Base-by-base conservation (phyloP, 2,888 invertebrate species). In the Cerceris rybyensis region DNA sequence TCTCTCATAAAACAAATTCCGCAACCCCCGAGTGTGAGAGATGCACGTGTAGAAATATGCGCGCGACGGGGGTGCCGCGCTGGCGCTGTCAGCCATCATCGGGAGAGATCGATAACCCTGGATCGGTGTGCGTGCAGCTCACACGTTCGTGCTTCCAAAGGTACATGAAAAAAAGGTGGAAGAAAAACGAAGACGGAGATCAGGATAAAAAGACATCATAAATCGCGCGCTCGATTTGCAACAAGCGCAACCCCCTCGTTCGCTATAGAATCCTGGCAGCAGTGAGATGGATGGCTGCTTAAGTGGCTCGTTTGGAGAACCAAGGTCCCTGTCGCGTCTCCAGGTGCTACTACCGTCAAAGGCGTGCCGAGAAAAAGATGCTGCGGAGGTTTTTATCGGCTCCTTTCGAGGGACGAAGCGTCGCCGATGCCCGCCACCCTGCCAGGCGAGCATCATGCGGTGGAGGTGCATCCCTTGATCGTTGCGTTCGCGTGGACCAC, bases 361-460 rank as follows among this genome's bases (percentile, higher is more conserved):
- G 89, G 86, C 84, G 72, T 68, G 61, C 58, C 68, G 80, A 61
- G 88, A 90, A 90, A 91, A 90, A 90, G 90, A 90, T 87, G 88
- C 82, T 76, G 68, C 79, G 72, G 78, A 79, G 86, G 85, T 90
- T 91, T 90, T 91, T 89, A 78, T 69, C 87, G 88, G 83, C 85
- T 91, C 86, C 91, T 92, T 91, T 86, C 86, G 90, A 90, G 90
- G 88, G 89, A 78, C 89, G 84, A 90, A 89, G 91, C 91, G 92
- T 91, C 91, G 91, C 92, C 89, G 88, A 85, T 90, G 91, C 91
- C 92, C 91, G 92, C 91, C 92, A 91, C 83, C 83, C 78, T 82
- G 85, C 74, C 88, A 90, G 92, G 90, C 75, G 57, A 79, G 13
- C 85, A 91, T 84, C 77, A 61, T n/a, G 17, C 6, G 28, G n/a